These are phyloP conservation scores for Rotaria macrura DNA, from an alignment of 2,888 invertebrate genomes.

Conservation along the genomic window DNA sequence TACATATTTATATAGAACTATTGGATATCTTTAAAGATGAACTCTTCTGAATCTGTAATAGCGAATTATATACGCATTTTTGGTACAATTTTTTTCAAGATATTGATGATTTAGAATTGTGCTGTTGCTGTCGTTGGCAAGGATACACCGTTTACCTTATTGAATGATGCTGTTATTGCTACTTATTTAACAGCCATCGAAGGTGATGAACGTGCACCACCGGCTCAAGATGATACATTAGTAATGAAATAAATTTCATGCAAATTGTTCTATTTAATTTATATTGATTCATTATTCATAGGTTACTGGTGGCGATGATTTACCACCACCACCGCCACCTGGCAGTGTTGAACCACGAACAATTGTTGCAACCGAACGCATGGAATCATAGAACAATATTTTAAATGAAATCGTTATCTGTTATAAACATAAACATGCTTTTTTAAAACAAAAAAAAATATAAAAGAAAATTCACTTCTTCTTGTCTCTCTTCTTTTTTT, in stretches of 20 bases:
- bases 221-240: constrained; percentile 37
- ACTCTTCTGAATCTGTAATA: too few species aligned
- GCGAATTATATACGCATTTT: too few species aligned
- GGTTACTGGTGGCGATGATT: background rate
- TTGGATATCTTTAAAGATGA: too few species aligned
- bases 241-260: constrained; percentile 35
- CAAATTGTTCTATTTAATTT: too few species aligned
- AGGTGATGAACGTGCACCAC: constrained; percentile 28
- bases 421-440: background rate
- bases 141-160: constrained; percentile 59
- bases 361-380: constrained; percentile 25
- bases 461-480: background rate
- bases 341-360: background rate
- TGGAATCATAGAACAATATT: constrained; percentile 25
- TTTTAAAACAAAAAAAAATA: background rate
- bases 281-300: background rate
- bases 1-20: too few species aligned
- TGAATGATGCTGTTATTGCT: constrained; percentile 36
- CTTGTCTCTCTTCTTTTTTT: background rate
- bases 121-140: constrained; percentile 81
- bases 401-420: background rate
- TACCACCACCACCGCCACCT: constrained; percentile 17
- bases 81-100: too few species aligned
- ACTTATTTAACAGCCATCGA: constrained; percentile 33
- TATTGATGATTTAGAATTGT: constrained; percentile 60